Conservation (phyloP, 2,888 invertebrate genomes). For the Rhamnusium bicolor region DNA sequence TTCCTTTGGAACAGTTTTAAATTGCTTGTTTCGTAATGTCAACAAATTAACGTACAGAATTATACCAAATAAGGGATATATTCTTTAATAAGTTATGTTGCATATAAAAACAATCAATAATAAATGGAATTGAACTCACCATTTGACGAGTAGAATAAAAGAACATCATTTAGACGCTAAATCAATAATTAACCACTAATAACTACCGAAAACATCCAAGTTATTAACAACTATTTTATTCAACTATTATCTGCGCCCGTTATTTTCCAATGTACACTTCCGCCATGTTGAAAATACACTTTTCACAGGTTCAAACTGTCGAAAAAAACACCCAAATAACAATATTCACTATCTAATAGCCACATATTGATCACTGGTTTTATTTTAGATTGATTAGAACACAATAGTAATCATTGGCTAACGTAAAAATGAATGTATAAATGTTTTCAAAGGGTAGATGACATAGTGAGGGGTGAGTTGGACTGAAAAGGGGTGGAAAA, state of each 20-base stretch:
- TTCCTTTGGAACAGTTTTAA: no score
- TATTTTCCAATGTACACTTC: slow-evolving; percentile 20
- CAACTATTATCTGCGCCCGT: slow-evolving; percentile 1
- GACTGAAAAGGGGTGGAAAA: slow-evolving; percentile 34
- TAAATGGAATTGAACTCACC: background rate
- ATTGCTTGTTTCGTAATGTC: background rate
- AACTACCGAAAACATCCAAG: background rate
- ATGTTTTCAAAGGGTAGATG: slow-evolving; percentile 40
- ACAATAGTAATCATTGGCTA: slow-evolving; percentile 36
- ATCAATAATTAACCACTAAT: background rate
- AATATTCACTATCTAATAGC: slow-evolving; percentile 14
- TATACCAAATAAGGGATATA: background rate
- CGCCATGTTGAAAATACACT: slow-evolving; percentile 28
- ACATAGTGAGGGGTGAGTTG: slow-evolving; percentile 39
- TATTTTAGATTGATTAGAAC: slow-evolving; percentile 11
- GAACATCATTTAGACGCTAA: background rate
- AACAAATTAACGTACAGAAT: background rate
- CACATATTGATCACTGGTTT: slow-evolving; percentile 16
- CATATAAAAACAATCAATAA: background rate
- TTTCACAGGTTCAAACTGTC: background rate
- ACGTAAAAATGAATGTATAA: slow-evolving; percentile 25
- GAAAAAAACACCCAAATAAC: slow-evolving; percentile 3
- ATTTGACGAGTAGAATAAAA: background rate
- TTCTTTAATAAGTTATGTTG: background rate
- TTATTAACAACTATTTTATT: background rate